Percentiles rank a stretch among this genome's conserved stretches.
Evolutionary conservation across 2,113 vertebrate genomes (phyloP).

Genomic region (Oxyura jamaicensis): DNA sequence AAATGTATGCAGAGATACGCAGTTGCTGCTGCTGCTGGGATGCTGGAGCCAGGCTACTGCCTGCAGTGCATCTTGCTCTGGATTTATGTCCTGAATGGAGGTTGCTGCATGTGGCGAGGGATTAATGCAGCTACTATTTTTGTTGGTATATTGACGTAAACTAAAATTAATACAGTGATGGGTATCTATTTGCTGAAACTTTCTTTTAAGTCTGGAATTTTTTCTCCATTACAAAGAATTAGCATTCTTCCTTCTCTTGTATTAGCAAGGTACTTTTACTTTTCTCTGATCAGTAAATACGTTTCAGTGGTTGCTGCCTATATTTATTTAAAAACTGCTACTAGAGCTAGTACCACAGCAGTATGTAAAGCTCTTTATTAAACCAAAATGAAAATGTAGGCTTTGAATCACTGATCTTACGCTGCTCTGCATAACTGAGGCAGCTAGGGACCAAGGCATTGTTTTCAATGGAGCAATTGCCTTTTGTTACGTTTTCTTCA

Average conservation of each 20-base stretch:
- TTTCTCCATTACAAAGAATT: background rate
- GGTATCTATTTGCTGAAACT: background rate
- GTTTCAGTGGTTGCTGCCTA: background rate
- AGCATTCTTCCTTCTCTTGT: background rate
- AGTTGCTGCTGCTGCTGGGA: background rate
- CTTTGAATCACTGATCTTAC: background rate
- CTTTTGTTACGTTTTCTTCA: background rate
- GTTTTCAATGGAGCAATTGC: background rate
- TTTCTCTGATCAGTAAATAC: background rate
- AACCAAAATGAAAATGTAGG: background rate
- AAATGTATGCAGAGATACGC: fast-evolving
- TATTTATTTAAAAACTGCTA: background rate
- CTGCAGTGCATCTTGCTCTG: background rate
- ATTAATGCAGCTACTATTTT: background rate
- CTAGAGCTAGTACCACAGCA: background rate
- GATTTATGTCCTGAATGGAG: background rate
- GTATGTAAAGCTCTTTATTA: background rate
- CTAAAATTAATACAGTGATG: background rate
- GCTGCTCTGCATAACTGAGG: background rate
- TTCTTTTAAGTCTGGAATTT: background rate
- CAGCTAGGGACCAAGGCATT: background rate
- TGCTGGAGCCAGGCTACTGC: background rate
- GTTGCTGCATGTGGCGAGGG: background rate
- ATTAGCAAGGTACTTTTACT: background rate
- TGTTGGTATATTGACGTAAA: background rate